These are phyloP conservation scores for Helicoverpa assulta DNA, from an alignment of 2,888 invertebrate genomes.

Conservation along the genomic window DNA sequence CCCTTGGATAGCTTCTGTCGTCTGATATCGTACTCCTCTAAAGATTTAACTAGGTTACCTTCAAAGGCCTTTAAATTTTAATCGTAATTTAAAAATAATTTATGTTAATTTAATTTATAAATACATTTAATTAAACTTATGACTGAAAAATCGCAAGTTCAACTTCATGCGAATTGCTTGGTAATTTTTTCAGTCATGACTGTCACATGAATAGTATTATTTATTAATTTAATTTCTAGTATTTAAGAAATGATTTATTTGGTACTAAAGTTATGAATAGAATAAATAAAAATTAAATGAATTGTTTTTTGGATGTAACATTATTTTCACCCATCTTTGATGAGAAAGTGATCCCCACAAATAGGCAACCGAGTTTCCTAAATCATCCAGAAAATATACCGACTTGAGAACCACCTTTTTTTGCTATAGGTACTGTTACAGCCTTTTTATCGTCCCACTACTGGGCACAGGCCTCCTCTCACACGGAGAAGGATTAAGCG, in stretches of 20 bases:
- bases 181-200: slow-evolving; percentile 89
- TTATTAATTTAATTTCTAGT: slow-evolving; percentile 41
- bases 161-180: slow-evolving; percentile 56
- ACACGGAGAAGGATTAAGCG: too few species aligned
- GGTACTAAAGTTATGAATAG: slow-evolving; percentile 17
- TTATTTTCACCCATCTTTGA: too few species aligned
- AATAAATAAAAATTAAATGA: slow-evolving; percentile 32
- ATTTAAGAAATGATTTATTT: slow-evolving; percentile 58
- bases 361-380: too few species aligned
- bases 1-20: too few species aligned
- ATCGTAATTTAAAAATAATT: slow-evolving; percentile 35
- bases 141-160: slow-evolving; percentile 85
- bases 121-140: slow-evolving; percentile 77
- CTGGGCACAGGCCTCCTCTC: too few species aligned
- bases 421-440: too few species aligned
- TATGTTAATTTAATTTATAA: slow-evolving; percentile 21
- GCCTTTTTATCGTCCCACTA: too few species aligned
- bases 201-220: slow-evolving; percentile 65
- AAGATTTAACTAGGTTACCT: slow-evolving; percentile 35
- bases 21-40: background rate
- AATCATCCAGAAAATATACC: too few species aligned
- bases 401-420: too few species aligned
- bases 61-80: slow-evolving; percentile 14
- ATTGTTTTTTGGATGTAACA: background rate
- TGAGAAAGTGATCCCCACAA: too few species aligned